Evolutionary conservation across 1,140 invertebrate genomes (phyloP), one percentile per base, ranked within the genome.

Genomic region (Penaeus japonicus): DNA sequence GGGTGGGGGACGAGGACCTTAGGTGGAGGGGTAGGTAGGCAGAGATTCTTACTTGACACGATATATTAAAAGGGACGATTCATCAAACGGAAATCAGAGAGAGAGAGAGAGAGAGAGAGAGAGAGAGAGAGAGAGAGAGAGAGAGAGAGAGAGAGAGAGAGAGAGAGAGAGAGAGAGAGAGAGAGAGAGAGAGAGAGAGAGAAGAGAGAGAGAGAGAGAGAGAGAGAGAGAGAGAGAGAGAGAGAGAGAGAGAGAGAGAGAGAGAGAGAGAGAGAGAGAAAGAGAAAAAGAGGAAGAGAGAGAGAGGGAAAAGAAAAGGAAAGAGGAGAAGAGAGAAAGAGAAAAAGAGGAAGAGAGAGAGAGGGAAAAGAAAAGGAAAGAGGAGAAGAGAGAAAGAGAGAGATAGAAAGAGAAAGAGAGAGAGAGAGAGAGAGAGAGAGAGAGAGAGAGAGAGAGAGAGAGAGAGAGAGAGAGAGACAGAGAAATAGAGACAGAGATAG

Each of bases 341-440:
- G 10, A 73, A 7, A 30, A 4, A 18, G 18, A 73, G 32, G 15
- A 27, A 30, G 24, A 70, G 22, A 22, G 12, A 70, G 10, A 70
- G 30, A 70, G 4, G 22, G 18, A 73, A 70, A 2, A 27, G n/a
- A 73, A 24, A 73, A 24, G 7, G 65, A 73, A 24, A 73, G 27
- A 73, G 27, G 18, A 73, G 70, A 73, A 65, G 18, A 73, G 70
- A 73, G 70, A 73, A 24, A 73, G 24, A 73, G 65, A 73, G 65
- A 73, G 65, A 73, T 22, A 73, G 65, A 70, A 2, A 27, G n/a
- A 73, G 65, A 73, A 24, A 30, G 65, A 73, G 70, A 73, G 27
- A 73, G 27, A 73, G 70, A 73, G 70, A 73, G 27, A 73, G 70
- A 73, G 70, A 73, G 70, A 73, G 24, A 73, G 70, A 73, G 70